phyloP scores from a whole-genome alignment of 2,797 vertebrate genomes.

The Onychomys leucogaster region DNA sequence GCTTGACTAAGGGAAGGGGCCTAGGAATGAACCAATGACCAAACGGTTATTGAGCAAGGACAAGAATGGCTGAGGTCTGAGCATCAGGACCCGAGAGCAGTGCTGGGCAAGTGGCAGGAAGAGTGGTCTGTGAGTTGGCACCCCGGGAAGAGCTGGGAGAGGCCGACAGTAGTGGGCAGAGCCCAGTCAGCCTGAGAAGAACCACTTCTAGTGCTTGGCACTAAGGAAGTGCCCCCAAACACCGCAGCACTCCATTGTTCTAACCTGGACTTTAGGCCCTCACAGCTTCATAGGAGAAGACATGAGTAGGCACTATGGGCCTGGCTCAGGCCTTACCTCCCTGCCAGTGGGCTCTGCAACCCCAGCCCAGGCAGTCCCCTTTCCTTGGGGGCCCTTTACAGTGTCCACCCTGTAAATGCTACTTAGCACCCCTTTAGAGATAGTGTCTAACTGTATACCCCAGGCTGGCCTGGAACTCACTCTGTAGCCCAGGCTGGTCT shows the following conservation, averaged over 20 bases:
- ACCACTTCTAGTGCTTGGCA: rapidly evolving
- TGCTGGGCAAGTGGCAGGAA: neutral
- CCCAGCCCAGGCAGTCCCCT: neutral
- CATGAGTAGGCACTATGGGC: rapidly evolving
- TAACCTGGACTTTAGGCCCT: neutral
- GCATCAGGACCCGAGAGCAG: neutral
- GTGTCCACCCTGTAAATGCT: neutral
- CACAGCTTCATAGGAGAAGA: neutral
- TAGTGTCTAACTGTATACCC: neutral
- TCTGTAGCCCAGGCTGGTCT: neutral
- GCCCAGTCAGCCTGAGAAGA: neutral
- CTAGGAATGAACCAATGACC: neutral
- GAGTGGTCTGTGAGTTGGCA: neutral
- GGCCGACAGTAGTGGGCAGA: neutral
- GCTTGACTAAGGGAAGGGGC: neutral
- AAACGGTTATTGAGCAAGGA: neutral
- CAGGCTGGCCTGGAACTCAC: neutral
- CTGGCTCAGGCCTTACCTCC: too few species aligned
- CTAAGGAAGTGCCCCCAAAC: neutral
- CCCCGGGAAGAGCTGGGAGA: neutral
- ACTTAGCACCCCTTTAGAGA: neutral
- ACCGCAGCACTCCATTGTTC: neutral
- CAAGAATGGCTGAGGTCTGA: neutral
- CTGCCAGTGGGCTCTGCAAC: neutral
- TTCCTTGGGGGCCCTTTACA: neutral